These are phyloP conservation scores for Unio delphinus DNA, from an alignment of 2,888 invertebrate species.

Conservation along the genomic window DNA sequence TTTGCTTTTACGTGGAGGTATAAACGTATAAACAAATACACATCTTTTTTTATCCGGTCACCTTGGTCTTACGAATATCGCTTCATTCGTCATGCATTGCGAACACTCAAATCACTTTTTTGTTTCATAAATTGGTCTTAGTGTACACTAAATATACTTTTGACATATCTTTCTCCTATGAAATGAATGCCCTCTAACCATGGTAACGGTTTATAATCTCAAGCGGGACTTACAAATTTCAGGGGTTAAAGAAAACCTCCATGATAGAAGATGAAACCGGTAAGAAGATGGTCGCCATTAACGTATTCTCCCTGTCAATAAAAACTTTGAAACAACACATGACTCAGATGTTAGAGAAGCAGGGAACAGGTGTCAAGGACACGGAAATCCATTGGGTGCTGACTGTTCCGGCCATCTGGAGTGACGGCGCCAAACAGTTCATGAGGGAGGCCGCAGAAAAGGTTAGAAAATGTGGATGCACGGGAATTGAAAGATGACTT, in stretches of 20 bases:
- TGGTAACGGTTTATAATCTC: too few relatives aligned
- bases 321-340: conserved; percentile 8
- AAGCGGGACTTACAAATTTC: neutral
- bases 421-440: conserved; percentile 14
- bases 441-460: conserved; percentile 12
- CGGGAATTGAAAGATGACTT: too few relatives aligned
- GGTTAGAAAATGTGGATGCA: neutral
- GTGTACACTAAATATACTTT: too few relatives aligned
- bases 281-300: conserved; percentile 4
- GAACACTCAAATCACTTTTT: too few relatives aligned
- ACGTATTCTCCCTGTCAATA: conserved; percentile 11
- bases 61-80: too few relatives aligned
- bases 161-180: too few relatives aligned
- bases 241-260: conserved; percentile 4
- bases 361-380: conserved; percentile 2
- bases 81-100: too few relatives aligned
- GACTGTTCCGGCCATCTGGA: conserved; percentile 15
- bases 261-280: conserved; percentile 8
- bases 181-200: too few relatives aligned
- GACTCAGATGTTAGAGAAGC: conserved; percentile 3
- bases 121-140: too few relatives aligned
- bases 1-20: too few relatives aligned
- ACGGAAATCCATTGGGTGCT: conserved; percentile 13
- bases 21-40: too few relatives aligned
- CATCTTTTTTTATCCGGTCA: too few relatives aligned